A percentile compares a stretch with the other conserved stretches of the same genome.
phyloP scores from a whole-genome alignment of 1,140 invertebrate genomes.

The Brachionus manjavacas region DNA sequence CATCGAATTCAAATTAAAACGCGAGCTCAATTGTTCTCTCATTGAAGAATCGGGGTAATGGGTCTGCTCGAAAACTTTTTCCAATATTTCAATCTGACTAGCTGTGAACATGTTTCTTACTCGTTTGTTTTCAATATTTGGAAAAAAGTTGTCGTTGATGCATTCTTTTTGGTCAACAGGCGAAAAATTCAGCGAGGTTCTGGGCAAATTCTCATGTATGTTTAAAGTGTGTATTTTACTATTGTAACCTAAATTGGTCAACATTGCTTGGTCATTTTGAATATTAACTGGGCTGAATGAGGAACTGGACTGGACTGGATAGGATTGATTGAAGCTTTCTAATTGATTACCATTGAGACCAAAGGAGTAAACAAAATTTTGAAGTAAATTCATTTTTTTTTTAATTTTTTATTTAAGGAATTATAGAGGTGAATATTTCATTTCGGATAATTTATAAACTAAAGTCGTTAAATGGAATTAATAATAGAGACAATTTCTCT shows the following conservation, averaged over 20 bases:
- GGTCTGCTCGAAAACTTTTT: conserved; percentile 97
- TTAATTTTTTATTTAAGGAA: not conserved
- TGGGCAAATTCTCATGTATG: not conserved
- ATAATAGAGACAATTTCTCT: not conserved
- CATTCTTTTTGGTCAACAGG: not conserved
- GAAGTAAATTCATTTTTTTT: conserved; percentile 25
- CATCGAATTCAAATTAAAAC: conserved; percentile 98
- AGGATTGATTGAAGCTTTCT: not conserved
- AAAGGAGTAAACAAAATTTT: conserved; percentile 34
- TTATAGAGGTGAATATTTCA: not conserved
- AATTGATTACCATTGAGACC: not conserved
- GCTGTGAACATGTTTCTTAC: conserved; percentile 17
- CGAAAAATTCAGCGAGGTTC: not conserved
- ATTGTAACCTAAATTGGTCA: not conserved
- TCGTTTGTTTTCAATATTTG: conserved; percentile 11
- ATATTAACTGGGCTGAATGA: not conserved
- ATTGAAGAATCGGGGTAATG: conserved; percentile 99
- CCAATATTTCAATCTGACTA: conserved; percentile 88
- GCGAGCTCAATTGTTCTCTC: conserved; percentile 93
- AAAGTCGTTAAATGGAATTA: not conserved
- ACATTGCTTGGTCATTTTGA: not conserved
- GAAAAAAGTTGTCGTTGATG: not conserved
- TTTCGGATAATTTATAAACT: not conserved
- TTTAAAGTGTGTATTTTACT: not conserved
- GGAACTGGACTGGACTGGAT: not conserved